Evolutionary conservation across 2,113 vertebrate genomes (phyloP), one percentile per base, ranked within the genome.

Genomic region (Sinocyclocheilus maitianheensis): DNA sequence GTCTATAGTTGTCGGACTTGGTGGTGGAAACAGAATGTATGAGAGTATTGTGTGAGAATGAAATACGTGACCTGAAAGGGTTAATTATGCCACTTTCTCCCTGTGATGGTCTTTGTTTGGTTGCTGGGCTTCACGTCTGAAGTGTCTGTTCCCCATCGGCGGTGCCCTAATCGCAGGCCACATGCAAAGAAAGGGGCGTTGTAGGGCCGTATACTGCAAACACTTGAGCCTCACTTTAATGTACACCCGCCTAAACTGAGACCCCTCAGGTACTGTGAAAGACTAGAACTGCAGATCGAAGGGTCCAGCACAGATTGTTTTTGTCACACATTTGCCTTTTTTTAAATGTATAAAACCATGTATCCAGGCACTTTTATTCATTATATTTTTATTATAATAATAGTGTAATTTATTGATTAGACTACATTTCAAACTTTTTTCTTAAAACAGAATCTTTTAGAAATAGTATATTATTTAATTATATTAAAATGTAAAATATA

Each of bases 11-110:
- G 71, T 74, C 20, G 37, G 37, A 72, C 69, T n/a, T 6, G 5
- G 34, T 24, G 78, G 78, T 14, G 60, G 60, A 60, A 60, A 81
- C 37, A 24, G 3, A 81, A 65, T 81, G 78, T 63, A 46, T 81
- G n/a, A n/a, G 3, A 5, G 37, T 65, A 48, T 65, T 81, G 78
- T 81, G 58, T 65, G 55, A 40, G 77, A 37, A n/a, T n/a, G 5
- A 62, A 62, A 62, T 40, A 18, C 58, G 3, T 81, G 78, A 81
- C 78, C 37, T 65, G 53, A 60, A 78, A 78, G 53, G 53, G 77
- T 78, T 81, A 81, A 81, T 65, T 24, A 65, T n/a, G 63, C 40
- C 60, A 81, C 60, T 81, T 81, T 40, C 78, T 48, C 78, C 62
- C 58, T 7, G n/a, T 81, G 58, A 46, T 60, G 5, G 12, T 46